Evolutionary conservation across 2,113 vertebrate species (phyloP), one percentile per base, ranked within the genome.

Genomic region (Peromyscus californicus): DNA sequence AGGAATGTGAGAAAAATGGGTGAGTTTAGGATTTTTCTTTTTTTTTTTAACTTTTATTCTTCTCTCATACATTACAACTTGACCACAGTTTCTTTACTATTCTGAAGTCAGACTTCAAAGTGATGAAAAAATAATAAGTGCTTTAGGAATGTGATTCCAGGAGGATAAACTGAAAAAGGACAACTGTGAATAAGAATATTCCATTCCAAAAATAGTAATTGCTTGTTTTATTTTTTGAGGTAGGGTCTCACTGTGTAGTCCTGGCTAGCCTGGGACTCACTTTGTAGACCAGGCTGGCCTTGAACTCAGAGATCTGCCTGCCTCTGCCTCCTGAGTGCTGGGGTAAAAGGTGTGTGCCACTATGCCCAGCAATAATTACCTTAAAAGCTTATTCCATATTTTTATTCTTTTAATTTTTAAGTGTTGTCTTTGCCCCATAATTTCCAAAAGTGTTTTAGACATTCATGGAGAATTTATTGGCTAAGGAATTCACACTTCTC

Each of bases 91-190:
- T 82, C 54, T 84, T 65, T 91, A 88, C 17, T 90, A 4, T 84
- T 91, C 11, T 93, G 4, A 22, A 39, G 69, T 93, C 95, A 65
- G 79, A 79, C 70, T 89, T 94, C 31, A 69, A 67, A 94, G 82
- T 75, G 57, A 45, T 7, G 92, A 69, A 57, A 78, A 95, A 95
- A 67, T 75, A 13, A 16, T 90, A 59, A 95, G 26, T 36, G 89
- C 42, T 93, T 93, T 82, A 33, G 13, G 59, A 91, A 0, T 87
- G 91, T 75, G 33, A 21, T 72, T 95, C 31, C 54, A 70, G n/a
- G 83, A 11, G 19, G 33, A 48, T 36, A 10, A 89, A 7, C 7
- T 45, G 17, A 51, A 16, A 33, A 33, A 54, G 33, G 36, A 39
- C 54, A 59, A 39, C 80, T 83, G 3, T 24, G 54, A 61, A n/a